Evolutionary conservation across 1,140 invertebrate species (phyloP), one percentile per base, ranked within the genome.

Genomic region (Phymastichus coffea): DNA sequence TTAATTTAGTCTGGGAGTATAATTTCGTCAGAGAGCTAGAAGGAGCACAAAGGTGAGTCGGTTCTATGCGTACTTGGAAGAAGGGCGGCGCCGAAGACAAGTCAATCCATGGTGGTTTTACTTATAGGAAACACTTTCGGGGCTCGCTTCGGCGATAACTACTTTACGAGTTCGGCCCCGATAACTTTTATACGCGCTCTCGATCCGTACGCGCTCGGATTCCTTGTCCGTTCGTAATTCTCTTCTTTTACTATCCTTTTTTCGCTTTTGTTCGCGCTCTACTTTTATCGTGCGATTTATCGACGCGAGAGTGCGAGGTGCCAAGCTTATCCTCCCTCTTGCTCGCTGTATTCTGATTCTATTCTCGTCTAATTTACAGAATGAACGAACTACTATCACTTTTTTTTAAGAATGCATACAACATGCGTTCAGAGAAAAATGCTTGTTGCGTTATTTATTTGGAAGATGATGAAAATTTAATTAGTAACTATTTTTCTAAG

Each of bases 161-260:
- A 48, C 57, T 60, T 60, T 60, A 60, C 57, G 57, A 60, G 57
- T 60, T 60, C 57, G 26, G 49, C 57, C 22, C 43, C 57, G 49
- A 60, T 60, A 60, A 60, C 57, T 60, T 60, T 60, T 60, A 60
- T 60, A 54, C n/a, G n/a, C n/a, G n/a, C 49, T 60, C 52, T 54
- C 57, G 57, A 60, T 60, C n/a, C n/a, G n/a, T n/a, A n/a, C n/a
- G n/a, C n/a, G n/a, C n/a, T n/a, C n/a, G n/a, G n/a, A n/a, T n/a
- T n/a, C n/a, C n/a, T n/a, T n/a, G n/a, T n/a, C n/a, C n/a, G n/a
- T 51, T 14, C 26, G 35, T 51, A 49, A 49, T 57, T 51, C 51
- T 28, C 30, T 28, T 57, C 28, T 58, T 57, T 57, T 33, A 33
- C 40, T 44, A 20, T 26, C 43, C 40, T 43, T 51, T n/a, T n/a